Evolutionary conservation across 2,888 invertebrate species (phyloP).

Genomic region (Liopterus haemorrhoidalis): DNA sequence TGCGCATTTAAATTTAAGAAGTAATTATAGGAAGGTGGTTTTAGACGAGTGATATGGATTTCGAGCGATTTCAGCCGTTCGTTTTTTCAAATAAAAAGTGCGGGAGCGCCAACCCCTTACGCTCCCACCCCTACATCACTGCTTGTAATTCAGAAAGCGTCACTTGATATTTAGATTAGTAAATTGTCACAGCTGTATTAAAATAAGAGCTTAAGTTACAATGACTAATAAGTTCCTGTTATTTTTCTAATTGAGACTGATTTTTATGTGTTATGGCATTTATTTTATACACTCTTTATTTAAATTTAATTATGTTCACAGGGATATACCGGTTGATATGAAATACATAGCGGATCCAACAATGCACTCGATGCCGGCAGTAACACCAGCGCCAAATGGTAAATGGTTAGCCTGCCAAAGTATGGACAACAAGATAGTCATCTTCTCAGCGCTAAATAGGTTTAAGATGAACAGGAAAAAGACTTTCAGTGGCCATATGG

Average conservation of each 20-base stretch:
- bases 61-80: no score
- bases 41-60: no score
- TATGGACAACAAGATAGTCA: slow-evolving; percentile 97
- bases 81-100: no score
- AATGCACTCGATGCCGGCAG: slow-evolving; percentile 98
- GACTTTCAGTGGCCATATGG: slow-evolving; percentile 97
- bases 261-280: not conserved
- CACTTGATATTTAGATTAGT: no score
- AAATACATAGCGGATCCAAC: slow-evolving; percentile 99
- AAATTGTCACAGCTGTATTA: no score
- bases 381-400: slow-evolving; percentile 90
- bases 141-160: no score
- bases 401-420: slow-evolving; percentile 99
- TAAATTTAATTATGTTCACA: slow-evolving; percentile 33
- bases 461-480: slow-evolving; percentile 98
- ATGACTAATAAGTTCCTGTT: no score
- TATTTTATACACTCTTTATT: not conserved
- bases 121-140: no score
- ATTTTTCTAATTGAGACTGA: slow-evolving; percentile 1
- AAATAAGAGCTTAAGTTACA: not conserved
- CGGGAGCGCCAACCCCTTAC: no score
- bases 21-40: no score
- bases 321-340: slow-evolving; percentile 96
- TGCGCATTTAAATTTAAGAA: no score
- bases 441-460: slow-evolving; percentile 94